Base-by-base conservation (phyloP, 1,140 invertebrate genomes). In the Druon quercuslanigerum region DNA sequence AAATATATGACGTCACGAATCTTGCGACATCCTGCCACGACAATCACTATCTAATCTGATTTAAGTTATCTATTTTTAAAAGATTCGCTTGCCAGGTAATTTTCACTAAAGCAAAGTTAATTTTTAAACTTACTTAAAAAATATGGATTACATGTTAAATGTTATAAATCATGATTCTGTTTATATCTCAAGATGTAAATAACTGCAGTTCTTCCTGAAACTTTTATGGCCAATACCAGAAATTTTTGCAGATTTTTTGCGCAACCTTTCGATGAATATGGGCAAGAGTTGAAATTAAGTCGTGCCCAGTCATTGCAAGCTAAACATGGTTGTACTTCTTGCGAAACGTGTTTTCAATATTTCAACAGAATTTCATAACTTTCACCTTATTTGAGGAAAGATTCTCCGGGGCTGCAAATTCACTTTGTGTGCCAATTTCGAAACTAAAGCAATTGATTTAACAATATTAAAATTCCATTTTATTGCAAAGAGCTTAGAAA, bases 321-420 rank as follows among this genome's bases (percentile, higher is more conserved):
- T 66, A 66, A 66, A 66, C 60, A 66, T 66, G 60, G 25, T 33
- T 66, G 60, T 46, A 66, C 60, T 46, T 40, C 13, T 66, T 66
- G 40, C 60, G 60, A 66, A 66, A 66, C 60, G 60, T 40, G 60
- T 66, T 66, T 66, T 66, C 60, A 66, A 66, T 66, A 66, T 66
- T 66, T 66, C 60, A 66, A 66, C 60, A 66, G 60, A 66, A 66
- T 66, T 66, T 66, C 60, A 66, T 66, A 66, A 66, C 57, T 66
- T 66, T 66, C 60, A 66, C 60, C 60, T 66, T 20, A 66, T 66
- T 66, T n/a, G 25, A 66, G 60, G 33, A 40, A 66, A 40, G 25
- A 66, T 66, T 66, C 60, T 16, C 60, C 14, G 40, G 60, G 60
- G 60, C 40, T 66, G 25, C n/a, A 66, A 66, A 66, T 66, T 66